Conservation (phyloP, 2,797 vertebrate genomes). For the Poecilia wingei region DNA sequence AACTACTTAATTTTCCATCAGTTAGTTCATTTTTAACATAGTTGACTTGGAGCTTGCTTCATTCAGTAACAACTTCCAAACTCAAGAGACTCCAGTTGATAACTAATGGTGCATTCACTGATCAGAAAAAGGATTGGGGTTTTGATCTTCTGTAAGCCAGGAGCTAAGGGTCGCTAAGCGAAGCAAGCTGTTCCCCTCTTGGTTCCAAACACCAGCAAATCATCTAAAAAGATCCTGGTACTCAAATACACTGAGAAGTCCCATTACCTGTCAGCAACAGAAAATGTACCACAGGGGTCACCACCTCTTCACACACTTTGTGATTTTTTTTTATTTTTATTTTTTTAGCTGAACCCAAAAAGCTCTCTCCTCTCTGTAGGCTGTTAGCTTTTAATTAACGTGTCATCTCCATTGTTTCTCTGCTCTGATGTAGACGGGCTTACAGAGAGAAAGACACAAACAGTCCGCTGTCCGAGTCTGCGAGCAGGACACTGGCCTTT, state of each 20-base stretch:
- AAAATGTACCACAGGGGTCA: background rate
- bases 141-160: background rate
- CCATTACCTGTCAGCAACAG: constrained; percentile 6
- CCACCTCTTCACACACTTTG: constrained; percentile 12
- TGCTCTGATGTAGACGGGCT: constrained; percentile 17
- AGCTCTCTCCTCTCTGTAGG: constrained; percentile 11
- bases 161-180: background rate
- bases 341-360: constrained; percentile 14
- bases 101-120: background rate
- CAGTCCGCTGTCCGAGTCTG: constrained; percentile 36
- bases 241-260: constrained; percentile 3
- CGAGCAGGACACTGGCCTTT: constrained; percentile 46
- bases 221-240: constrained; percentile 14
- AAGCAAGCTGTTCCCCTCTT: background rate
- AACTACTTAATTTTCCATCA: background rate
- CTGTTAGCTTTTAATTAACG: constrained; percentile 20
- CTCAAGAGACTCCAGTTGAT: background rate
- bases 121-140: background rate
- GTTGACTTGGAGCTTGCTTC: background rate
- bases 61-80: background rate
- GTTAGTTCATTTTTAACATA: background rate
- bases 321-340: constrained; percentile 15
- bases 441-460: constrained; percentile 31
- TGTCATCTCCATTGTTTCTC: constrained; percentile 26
- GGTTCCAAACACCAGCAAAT: constrained; percentile 10